Base-by-base conservation (phyloP, 2,113 vertebrate genomes). In the Tonatia bakeri region DNA sequence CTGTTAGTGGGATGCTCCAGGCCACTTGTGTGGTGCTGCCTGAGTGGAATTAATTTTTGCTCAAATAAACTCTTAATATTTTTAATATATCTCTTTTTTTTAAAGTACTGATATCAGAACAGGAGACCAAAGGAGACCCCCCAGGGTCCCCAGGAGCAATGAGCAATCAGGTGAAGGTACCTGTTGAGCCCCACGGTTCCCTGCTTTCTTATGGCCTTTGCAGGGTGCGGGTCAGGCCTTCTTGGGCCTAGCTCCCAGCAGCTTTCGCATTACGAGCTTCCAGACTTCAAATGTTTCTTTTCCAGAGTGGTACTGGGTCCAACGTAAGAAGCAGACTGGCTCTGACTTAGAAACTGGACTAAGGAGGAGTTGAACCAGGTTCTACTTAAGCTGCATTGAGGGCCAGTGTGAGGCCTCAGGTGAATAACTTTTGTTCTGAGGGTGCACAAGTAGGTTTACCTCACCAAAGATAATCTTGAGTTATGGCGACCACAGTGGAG, bases 151-250 rank as follows among this genome's bases (percentile, higher is more conserved):
- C 76, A 73, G 67, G 54, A 82, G 36, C 15, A 28, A 26, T 1
- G 31, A 28, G 54, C 19, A 26, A 0, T 20, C 28, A 1, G 20
- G 1, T 3, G 7, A 5, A 22, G 54, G 43, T 7, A 20, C 31
- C 45, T 47, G 52, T 16, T 15, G 33, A 10, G 45, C 36, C 31
- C 3, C 12, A 0, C 28, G 16, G 43, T 9, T 16, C 20, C 4
- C n/a, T 72, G 54, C 9, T 40, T 22, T 36, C 45, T 8, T 3
- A 14, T 0, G 15, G 36, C 22, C 16, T 52, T 2, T 43, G 54
- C 3, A 52, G 15, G 20, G 2, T 36, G 9, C 13, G n/a, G 7
- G 10, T 7, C 17, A 50, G 15, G 38, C 70, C 19, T 20, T 26
- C 14, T 33, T 0, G 0, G 65, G 9, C 5, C 43, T 13, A 26